Conservation (phyloP, 2,797 vertebrate species). For the Coreius guichenoti region DNA sequence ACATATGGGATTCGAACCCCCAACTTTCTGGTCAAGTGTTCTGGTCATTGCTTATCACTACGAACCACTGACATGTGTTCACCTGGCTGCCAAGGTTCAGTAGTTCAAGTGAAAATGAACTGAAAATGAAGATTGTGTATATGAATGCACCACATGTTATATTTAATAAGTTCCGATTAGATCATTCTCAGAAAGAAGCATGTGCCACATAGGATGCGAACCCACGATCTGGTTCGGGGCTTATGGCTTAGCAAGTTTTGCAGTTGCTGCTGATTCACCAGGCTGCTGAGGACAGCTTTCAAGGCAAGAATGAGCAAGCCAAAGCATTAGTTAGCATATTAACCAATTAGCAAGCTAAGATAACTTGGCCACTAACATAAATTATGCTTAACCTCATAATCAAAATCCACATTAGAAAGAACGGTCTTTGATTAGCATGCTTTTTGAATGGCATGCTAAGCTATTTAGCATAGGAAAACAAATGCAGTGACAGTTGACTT, state of each 20-base stretch:
- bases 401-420: background rate
- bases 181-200: no score
- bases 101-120: background rate
- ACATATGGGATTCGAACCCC: no score
- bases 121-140: background rate
- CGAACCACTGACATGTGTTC: background rate
- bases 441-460: background rate
- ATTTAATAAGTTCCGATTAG: background rate
- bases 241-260: no score
- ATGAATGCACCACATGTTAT: background rate
- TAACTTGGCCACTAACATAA: background rate
- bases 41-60: background rate
- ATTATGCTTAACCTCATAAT: background rate
- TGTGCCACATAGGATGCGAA: background rate
- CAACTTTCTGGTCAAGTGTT: background rate
- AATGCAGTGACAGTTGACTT: no score
- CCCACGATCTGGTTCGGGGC: background rate
- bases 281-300: background rate
- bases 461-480: background rate
- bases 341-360: background rate
- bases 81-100: background rate
- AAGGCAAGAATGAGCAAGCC: background rate
- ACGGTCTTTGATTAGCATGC: background rate
- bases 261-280: background rate
- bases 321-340: background rate